Percentiles rank a stretch among this genome's conserved stretches.
Conservation (phyloP, 1,140 invertebrate species). For the Anthonomus grandis region DNA sequence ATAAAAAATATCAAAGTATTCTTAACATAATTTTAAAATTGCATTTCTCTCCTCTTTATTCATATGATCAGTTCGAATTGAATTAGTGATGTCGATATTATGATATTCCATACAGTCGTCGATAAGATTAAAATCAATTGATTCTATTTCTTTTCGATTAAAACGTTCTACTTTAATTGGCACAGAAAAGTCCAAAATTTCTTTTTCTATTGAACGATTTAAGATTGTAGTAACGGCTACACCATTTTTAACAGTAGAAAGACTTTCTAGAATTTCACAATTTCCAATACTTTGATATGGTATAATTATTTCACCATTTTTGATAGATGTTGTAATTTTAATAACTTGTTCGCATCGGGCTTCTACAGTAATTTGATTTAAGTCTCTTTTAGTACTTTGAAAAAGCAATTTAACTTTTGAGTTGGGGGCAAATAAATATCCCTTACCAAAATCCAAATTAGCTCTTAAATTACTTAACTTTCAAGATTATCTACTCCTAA, state of each 20-base stretch:
- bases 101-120: background rate
- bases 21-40: too few species aligned
- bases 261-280: background rate
- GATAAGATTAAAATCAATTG: background rate
- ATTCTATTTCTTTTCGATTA: background rate
- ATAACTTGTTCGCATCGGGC: background rate
- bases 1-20: conserved; percentile 10
- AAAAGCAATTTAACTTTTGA: too few species aligned
- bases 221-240: background rate
- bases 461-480: too few species aligned
- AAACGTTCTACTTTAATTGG: background rate
- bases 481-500: too few species aligned
- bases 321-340: background rate
- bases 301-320: background rate
- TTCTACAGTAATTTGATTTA: too few species aligned
- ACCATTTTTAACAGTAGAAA: background rate
- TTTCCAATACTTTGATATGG: background rate
- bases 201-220: background rate
- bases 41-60: background rate
- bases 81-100: too few species aligned
- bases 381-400: too few species aligned
- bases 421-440: too few species aligned
- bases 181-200: background rate
- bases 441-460: too few species aligned
- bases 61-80: background rate